Conservation (phyloP, 2,888 invertebrate species). For the Bombyx huttoni region DNA sequence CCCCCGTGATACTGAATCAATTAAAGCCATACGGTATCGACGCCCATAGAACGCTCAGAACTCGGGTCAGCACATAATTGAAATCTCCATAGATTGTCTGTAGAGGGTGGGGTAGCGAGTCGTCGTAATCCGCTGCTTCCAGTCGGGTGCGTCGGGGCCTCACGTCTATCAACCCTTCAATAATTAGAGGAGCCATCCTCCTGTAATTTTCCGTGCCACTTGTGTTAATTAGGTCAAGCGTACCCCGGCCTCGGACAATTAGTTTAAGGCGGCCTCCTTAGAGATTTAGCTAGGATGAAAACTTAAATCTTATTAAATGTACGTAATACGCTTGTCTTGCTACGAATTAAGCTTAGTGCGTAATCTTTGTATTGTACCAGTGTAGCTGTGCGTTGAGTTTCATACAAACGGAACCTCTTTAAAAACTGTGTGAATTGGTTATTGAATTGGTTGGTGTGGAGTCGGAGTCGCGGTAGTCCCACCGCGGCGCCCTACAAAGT, state of each 20-base stretch:
- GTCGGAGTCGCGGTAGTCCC: no score
- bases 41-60: background rate
- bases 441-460: no score
- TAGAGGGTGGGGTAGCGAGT: background rate
- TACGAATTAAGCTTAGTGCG: background rate
- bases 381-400: background rate
- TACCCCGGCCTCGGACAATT: constrained; percentile 17
- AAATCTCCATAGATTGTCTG: constrained; percentile 8
- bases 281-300: constrained; percentile 1
- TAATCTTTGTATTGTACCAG: background rate
- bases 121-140: constrained; percentile 1
- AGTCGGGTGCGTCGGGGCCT: background rate
- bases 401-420: no score
- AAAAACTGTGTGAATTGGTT: no score
- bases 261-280: constrained; percentile 1
- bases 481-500: no score
- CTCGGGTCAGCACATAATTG: no score
- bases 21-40: constrained; percentile 10
- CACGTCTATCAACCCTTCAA: constrained; percentile 26
- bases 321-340: background rate
- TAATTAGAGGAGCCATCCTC: constrained; percentile 48
- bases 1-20: background rate
- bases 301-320: background rate
- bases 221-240: constrained; percentile 54
- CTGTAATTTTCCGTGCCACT: constrained; percentile 58